These are phyloP conservation scores for Anguilla marmorata DNA, from an alignment of 2,797 vertebrate species.

Conservation along the genomic window DNA sequence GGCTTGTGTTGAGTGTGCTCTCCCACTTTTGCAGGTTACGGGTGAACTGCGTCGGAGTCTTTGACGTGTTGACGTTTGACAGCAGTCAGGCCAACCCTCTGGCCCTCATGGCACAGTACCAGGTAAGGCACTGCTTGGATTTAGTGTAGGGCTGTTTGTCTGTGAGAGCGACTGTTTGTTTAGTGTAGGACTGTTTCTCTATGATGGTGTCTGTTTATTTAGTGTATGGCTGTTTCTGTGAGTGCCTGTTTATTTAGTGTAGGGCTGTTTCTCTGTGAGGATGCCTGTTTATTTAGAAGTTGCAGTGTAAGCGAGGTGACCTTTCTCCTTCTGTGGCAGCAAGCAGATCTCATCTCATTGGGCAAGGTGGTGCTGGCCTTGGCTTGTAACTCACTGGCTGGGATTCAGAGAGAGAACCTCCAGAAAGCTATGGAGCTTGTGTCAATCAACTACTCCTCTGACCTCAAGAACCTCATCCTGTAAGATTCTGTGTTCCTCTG, in stretches of 20 bases:
- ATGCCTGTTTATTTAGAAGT: not conserved
- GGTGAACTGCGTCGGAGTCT: constrained; percentile 94
- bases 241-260: not conserved
- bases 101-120: constrained; percentile 95
- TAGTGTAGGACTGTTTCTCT: not conserved
- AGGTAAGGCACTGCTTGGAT: constrained; percentile 61
- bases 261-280: not conserved
- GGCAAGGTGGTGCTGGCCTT: constrained; percentile 98
- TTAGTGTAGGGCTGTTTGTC: not conserved
- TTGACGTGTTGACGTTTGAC: constrained; percentile 99
- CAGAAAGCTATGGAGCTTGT: constrained; percentile 99
- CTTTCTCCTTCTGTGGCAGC: constrained; percentile 68
- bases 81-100: constrained; percentile 97
- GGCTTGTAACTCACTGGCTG: constrained; percentile 97
- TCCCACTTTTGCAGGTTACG: constrained; percentile 71
- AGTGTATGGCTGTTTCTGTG: not conserved
- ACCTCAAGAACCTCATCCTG: constrained; percentile 99
- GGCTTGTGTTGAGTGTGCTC: constrained; percentile 23
- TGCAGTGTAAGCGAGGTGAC: not conserved
- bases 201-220: not conserved
- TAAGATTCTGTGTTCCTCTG: constrained; percentile 65
- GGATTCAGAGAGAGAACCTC: constrained; percentile 98
- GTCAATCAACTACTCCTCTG: constrained; percentile 99
- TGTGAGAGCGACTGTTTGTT: not conserved
- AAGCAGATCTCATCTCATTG: constrained; percentile 98